Percentiles rank a stretch among this genome's conserved stretches.
phyloP scores from a whole-genome alignment of 64 coral and sea anemone genomes.

The Anthopleura sola region DNA sequence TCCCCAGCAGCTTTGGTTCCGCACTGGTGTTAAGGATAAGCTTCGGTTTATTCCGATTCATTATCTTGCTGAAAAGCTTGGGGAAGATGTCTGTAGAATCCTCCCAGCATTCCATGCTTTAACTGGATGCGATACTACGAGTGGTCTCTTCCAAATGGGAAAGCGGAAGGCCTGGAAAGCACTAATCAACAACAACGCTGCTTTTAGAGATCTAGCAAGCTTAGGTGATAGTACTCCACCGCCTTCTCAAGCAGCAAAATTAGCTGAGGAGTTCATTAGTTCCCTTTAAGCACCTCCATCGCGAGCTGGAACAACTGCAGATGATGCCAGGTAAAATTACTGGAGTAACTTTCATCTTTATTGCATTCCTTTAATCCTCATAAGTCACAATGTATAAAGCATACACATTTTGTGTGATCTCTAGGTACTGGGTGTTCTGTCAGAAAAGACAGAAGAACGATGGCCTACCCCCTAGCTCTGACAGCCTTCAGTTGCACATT shows the following conservation, averaged over 20 bases:
- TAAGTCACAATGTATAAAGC: constrained; percentile 20
- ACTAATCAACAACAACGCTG: constrained; percentile 8
- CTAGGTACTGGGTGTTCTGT: constrained; percentile 38
- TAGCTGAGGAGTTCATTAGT: constrained; percentile 7
- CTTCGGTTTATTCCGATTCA: constrained; percentile 43
- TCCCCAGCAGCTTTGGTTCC: constrained; percentile 35
- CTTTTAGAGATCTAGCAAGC: constrained; percentile 23
- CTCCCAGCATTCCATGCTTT: constrained; percentile 14
- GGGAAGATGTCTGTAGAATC: constrained; percentile 1
- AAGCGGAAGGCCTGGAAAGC: constrained; percentile 42
- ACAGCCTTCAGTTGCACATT: constrained; percentile 25
- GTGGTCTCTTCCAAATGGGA: neutral
- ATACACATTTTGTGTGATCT: constrained; percentile 5
- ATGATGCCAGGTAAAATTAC: constrained; percentile 14
- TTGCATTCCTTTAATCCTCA: neutral
- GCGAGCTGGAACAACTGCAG: constrained; percentile 26
- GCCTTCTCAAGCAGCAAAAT: constrained; percentile 17
- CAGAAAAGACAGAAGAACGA: constrained; percentile 24
- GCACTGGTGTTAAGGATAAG: constrained; percentile 38
- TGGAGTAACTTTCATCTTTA: neutral
- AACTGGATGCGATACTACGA: constrained; percentile 23
- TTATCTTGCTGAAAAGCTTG: constrained; percentile 20
- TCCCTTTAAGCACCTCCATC: constrained; percentile 1
- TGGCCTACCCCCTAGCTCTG: constrained; percentile 11
- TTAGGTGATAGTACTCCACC: constrained; percentile 30